Base-by-base conservation (phyloP, 2,113 vertebrate species). In the Merops nubicus region DNA sequence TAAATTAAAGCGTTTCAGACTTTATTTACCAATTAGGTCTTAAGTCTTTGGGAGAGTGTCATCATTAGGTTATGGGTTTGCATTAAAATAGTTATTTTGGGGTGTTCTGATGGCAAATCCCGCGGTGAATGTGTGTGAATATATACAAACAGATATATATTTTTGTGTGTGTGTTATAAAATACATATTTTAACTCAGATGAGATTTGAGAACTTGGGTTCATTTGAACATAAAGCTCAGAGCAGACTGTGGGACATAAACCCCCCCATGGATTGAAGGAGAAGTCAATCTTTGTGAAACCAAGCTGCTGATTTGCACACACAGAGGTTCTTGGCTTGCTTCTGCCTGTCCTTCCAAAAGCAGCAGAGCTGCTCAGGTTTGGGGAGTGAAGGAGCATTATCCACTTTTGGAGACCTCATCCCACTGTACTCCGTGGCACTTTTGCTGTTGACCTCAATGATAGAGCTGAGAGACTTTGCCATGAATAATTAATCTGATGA, bases 401-500 rank as follows among this genome's bases (percentile, higher is more conserved):
- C 62, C 38, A 88, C 48, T 96, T 96, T 33, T 3, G 68, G 92
- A 95, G 93, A 93, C 79, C 2, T 5, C 28, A 64, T 78, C 68
- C 64, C 70, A 34, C 60, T 92, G 51, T 87, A 81, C 10, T 92
- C 25, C 4, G 80, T 96, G 83, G 68, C 69, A 93, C 40, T 94
- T 94, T 68, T 85, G 56, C 91, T 85, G 88, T 84, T 97, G 95
- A 97, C 95, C 96, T 96, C 90, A 89, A 81, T 95, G 95, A 81
- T 12, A 91, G 79, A 92, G 88, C 82, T 91, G 75, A 75, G 88
- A 93, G 96, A 96, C 94, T 96, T 94, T 93, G 76, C 60, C 87
- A 96, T 97, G 83, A 97, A 97, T 97, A 96, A 97, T 97, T 97
- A 96, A 97, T 91, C 90, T 85, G 92, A 92, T 93, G 79, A 96